phyloP scores from a whole-genome alignment of 2,797 vertebrate genomes.

The Catostomus latipinnis region DNA sequence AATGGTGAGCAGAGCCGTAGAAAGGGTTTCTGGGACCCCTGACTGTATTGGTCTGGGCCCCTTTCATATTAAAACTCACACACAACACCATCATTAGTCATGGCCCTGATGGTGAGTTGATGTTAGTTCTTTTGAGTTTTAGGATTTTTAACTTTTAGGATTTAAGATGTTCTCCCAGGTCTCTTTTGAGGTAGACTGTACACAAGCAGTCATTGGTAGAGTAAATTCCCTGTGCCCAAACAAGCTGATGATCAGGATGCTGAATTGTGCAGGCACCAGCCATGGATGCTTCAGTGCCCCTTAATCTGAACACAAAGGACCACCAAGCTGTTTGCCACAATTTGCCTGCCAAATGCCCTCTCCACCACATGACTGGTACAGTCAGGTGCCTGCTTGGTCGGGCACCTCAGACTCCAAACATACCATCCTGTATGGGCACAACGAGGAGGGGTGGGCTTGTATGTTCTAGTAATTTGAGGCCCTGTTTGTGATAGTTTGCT shows the following conservation, averaged over 20 bases:
- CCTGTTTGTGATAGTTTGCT: not conserved
- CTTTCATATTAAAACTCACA: too few species aligned
- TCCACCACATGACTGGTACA: slow-evolving; percentile 12
- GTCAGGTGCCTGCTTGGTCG: slow-evolving; percentile 15
- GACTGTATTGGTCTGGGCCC: too few species aligned
- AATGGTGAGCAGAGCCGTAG: too few species aligned
- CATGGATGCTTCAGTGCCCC: slow-evolving; percentile 36
- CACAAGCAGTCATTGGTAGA: slow-evolving; percentile 34
- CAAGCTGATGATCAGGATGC: slow-evolving; percentile 42
- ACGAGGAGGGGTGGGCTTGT: too few species aligned
- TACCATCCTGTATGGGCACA: not conserved
- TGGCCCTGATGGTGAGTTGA: not conserved
- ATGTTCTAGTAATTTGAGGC: not conserved
- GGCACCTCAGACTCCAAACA: not conserved
- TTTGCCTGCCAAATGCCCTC: slow-evolving; percentile 15
- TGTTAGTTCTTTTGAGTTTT: not conserved
- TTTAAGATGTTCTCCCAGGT: not conserved
- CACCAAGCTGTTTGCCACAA: slow-evolving; percentile 11
- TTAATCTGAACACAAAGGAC: slow-evolving; percentile 40
- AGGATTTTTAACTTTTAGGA: not conserved
- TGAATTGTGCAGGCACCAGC: slow-evolving; percentile 7
- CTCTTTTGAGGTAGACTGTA: slow-evolving; percentile 8
- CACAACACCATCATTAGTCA: too few species aligned
- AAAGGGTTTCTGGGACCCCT: too few species aligned
- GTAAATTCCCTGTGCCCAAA: slow-evolving; percentile 46